Evolutionary conservation across 2,113 vertebrate genomes (phyloP).

Genomic region (Anthoscopus minutus): DNA sequence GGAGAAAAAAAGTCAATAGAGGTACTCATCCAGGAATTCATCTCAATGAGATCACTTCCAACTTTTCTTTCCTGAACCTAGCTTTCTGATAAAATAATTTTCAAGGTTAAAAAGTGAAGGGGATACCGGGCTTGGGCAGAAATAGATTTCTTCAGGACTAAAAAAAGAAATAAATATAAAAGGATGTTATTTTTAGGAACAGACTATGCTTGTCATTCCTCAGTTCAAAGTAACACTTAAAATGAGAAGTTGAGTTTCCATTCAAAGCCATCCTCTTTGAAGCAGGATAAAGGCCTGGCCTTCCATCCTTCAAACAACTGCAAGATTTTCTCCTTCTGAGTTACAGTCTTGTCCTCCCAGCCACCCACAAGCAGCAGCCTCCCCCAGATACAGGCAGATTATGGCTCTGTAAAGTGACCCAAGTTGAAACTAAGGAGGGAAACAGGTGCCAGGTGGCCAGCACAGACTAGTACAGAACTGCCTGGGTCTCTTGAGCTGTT

Average conservation of each 20-base stretch:
- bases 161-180: background rate
- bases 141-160: background rate
- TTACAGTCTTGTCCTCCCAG: constrained; percentile 9
- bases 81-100: background rate
- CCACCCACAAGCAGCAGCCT: constrained; percentile 3
- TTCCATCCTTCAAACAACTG: constrained; percentile 48
- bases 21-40: background rate
- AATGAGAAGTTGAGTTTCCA: constrained; percentile 38
- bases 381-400: constrained; percentile 1
- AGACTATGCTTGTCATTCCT: background rate
- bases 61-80: background rate
- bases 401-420: constrained; percentile 37
- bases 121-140: background rate
- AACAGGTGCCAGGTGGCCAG: constrained; percentile 42
- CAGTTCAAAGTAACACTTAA: constrained; percentile 50
- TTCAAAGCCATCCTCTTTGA: constrained; percentile 56
- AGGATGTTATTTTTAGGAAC: constrained; percentile 22
- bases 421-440: background rate
- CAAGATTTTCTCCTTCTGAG: constrained; percentile 27
- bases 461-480: background rate
- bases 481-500: background rate
- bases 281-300: constrained; percentile 19
- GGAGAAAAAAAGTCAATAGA: background rate
- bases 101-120: background rate
- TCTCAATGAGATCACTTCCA: background rate